phyloP scores from a whole-genome alignment of 2,113 vertebrate genomes.

The Pterocles gutturalis region DNA sequence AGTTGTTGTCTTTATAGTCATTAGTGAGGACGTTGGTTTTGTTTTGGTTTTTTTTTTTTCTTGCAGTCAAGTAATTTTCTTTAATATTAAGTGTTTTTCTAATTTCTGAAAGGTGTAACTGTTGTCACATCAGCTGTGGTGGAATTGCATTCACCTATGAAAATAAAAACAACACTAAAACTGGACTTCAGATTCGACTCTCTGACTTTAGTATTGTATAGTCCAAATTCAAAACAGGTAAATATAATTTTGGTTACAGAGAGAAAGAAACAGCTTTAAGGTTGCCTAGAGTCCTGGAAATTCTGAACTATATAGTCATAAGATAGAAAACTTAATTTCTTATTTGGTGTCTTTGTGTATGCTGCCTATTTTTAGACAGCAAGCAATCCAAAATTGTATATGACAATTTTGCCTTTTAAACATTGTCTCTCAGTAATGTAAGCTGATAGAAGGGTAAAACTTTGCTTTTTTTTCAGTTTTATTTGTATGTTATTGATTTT shows the following conservation, averaged over 20 bases:
- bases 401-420: neutral
- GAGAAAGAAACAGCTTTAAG: neutral
- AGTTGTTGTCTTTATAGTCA: neutral
- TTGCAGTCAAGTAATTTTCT: neutral
- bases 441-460: neutral
- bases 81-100: neutral
- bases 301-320: rapidly evolving
- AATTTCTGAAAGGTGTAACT: slow-evolving; percentile 81
- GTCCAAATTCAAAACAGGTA: slow-evolving; percentile 83
- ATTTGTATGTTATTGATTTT: neutral
- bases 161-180: slow-evolving; percentile 88
- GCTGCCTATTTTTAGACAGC: neutral
- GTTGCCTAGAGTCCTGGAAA: neutral
- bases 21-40: neutral
- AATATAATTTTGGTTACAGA: neutral
- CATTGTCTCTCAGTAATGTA: neutral
- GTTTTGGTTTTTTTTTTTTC: neutral
- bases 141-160: slow-evolving; percentile 83
- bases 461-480: neutral
- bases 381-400: neutral
- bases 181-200: slow-evolving; percentile 92
- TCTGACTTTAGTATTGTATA: slow-evolving; percentile 88
- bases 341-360: neutral
- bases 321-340: neutral
- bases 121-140: slow-evolving; percentile 94